These are phyloP conservation scores for Onychostoma macrolepis DNA, from an alignment of 2,113 vertebrate genomes.

Conservation along the genomic window DNA sequence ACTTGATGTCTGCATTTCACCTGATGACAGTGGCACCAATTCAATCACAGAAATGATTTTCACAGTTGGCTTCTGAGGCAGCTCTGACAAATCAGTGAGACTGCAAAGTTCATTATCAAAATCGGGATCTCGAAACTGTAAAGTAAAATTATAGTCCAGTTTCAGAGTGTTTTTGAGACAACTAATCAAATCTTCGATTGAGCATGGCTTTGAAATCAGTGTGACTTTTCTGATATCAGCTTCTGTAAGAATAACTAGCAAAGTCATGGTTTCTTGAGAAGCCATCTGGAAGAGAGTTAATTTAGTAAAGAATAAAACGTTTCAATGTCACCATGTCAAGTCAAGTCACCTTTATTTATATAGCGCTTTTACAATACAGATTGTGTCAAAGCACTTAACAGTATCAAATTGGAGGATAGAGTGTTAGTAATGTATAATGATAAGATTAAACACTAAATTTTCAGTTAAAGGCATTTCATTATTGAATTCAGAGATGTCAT, in stretches of 20 bases:
- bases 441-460: too few relatives aligned
- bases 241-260: constrained; percentile 45
- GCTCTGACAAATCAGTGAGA: constrained; percentile 38
- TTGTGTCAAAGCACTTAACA: too few relatives aligned
- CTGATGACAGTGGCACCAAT: constrained; percentile 21
- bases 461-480: too few relatives aligned
- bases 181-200: constrained; percentile 47
- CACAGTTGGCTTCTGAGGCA: constrained; percentile 55
- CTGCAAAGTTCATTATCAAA: constrained; percentile 33
- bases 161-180: constrained; percentile 22
- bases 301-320: constrained; percentile 54
- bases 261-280: constrained; percentile 11
- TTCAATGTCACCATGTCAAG: constrained; percentile 46
- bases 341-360: too few relatives aligned
- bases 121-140: constrained; percentile 37
- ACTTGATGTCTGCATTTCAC: neutral
- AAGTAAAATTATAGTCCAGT: constrained; percentile 31
- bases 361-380: too few relatives aligned
- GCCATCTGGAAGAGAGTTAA: constrained; percentile 42
- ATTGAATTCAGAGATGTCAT: too few relatives aligned
- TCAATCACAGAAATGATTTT: constrained; percentile 56
- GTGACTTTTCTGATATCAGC: constrained; percentile 49
- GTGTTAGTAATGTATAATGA: too few relatives aligned
- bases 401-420: too few relatives aligned
- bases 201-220: constrained; percentile 17